phyloP scores from a whole-genome alignment of 1,140 invertebrate species.

The Apis dorsata region DNA sequence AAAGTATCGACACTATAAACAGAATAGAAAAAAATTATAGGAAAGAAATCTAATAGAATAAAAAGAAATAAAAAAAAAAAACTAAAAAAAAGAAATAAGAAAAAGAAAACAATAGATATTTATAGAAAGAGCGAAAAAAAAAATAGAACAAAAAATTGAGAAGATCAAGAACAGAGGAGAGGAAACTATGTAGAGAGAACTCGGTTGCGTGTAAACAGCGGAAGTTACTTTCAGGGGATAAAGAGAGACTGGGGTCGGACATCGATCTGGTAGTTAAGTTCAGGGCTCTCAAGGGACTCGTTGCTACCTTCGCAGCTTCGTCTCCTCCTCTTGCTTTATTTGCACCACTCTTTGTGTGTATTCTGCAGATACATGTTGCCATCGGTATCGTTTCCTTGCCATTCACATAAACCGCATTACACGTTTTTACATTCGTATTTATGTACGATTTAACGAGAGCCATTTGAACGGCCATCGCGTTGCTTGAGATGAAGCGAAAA shows the following conservation, averaged over 20 bases:
- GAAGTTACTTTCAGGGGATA: constrained; percentile 54
- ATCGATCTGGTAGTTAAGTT: constrained; percentile 79
- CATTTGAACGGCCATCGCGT: not conserved
- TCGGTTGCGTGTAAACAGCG: constrained; percentile 39
- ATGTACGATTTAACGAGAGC: constrained; percentile 51
- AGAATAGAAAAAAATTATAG: not conserved
- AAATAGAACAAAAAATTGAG: not conserved
- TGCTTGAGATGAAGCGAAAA: not conserved
- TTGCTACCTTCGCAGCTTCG: constrained; percentile 69
- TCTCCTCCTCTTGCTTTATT: constrained; percentile 32
- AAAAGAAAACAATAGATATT: not conserved
- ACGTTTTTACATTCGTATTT: constrained; percentile 59
- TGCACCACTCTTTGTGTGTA: constrained; percentile 28
- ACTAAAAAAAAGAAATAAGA: not conserved
- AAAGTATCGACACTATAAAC: too few relatives aligned
- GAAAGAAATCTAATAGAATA: too few relatives aligned
- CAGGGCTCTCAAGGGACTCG: constrained; percentile 76
- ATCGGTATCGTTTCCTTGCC: constrained; percentile 45
- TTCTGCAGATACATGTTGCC: constrained; percentile 58
- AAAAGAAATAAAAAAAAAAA: not conserved
- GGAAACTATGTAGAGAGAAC: not conserved
- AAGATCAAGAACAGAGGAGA: constrained; percentile 1
- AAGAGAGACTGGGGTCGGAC: constrained; percentile 67
- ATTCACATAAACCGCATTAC: constrained; percentile 64
- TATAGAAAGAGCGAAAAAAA: not conserved